Conservation (phyloP, 2,888 invertebrate species). For the Helicoverpa assulta region DNA sequence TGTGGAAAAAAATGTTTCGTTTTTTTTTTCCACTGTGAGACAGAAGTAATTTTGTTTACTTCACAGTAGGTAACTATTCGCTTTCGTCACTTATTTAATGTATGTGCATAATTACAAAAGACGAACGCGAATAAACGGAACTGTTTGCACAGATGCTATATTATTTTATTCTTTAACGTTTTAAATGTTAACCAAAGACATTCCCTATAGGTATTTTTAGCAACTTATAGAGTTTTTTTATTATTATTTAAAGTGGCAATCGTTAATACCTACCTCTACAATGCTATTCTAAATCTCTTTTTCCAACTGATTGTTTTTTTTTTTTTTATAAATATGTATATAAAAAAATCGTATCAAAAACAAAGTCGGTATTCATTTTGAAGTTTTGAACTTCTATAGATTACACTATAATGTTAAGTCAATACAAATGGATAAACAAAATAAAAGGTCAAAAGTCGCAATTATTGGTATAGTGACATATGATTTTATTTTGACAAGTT, state of each 20-base stretch:
- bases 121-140: slow-evolving; percentile 7
- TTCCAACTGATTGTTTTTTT: too few species aligned
- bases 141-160: slow-evolving; percentile 15
- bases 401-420: not conserved
- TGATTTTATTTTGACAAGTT: not conserved
- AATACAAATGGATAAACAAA: not conserved
- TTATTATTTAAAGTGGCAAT: too few species aligned
- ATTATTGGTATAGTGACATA: not conserved
- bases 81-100: slow-evolving; percentile 12
- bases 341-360: not conserved
- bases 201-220: too few species aligned
- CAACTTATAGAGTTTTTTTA: too few species aligned
- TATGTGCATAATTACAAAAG: slow-evolving; percentile 27
- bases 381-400: not conserved
- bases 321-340: too few species aligned
- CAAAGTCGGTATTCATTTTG: not conserved
- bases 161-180: slow-evolving; percentile 1
- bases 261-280: too few species aligned
- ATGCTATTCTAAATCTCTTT: not conserved
- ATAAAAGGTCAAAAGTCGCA: not conserved
- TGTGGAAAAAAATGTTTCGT: not conserved
- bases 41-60: slow-evolving; percentile 23
- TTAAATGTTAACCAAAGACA: not conserved
- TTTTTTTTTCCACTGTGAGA: not conserved
- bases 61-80: not conserved